Conservation (phyloP, 2,888 invertebrate genomes). For the Cryptocephalus moraei region DNA sequence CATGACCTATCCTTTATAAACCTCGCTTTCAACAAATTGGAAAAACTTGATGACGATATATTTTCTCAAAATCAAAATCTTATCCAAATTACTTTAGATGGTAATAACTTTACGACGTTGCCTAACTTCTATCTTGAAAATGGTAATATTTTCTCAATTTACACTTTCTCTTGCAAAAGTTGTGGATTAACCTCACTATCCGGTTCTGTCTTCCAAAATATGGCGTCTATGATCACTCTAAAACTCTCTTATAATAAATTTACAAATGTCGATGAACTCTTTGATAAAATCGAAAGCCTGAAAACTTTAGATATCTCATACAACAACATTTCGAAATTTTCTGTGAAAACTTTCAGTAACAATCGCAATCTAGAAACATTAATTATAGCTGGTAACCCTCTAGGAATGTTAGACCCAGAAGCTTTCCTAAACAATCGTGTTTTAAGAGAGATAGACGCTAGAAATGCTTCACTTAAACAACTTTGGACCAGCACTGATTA, state of each 20-base stretch:
- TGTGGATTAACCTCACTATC: conserved; percentile 54
- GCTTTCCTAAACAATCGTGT: conserved; percentile 53
- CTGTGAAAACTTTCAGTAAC: conserved; percentile 53
- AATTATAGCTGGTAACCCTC: conserved; percentile 62
- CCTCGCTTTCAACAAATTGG: conserved; percentile 61
- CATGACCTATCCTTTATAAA: conserved; percentile 59
- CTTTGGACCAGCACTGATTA: conserved; percentile 45
- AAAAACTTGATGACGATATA: conserved; percentile 54
- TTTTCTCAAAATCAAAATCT: conserved; percentile 60
- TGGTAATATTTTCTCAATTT: conserved; percentile 13
- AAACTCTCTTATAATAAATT: conserved; percentile 54
- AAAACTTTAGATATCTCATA: conserved; percentile 62
- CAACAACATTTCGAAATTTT: conserved; percentile 54
- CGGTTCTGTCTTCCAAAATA: conserved; percentile 57
- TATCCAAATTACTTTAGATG: conserved; percentile 58
- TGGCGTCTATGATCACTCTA: conserved; percentile 52
- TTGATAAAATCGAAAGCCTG: conserved; percentile 47
- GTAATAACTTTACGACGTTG: conserved; percentile 57
- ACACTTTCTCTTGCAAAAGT: conserved; percentile 57
- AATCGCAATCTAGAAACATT: conserved; percentile 56
- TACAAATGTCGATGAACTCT: conserved; percentile 47
- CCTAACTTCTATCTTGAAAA: conserved; percentile 46
- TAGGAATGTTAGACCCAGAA: conserved; percentile 51
- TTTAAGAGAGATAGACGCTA: conserved; percentile 59
- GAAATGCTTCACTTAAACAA: conserved; percentile 54